Conservation (phyloP, 2,797 vertebrate species). For the Diplodus sargus region DNA sequence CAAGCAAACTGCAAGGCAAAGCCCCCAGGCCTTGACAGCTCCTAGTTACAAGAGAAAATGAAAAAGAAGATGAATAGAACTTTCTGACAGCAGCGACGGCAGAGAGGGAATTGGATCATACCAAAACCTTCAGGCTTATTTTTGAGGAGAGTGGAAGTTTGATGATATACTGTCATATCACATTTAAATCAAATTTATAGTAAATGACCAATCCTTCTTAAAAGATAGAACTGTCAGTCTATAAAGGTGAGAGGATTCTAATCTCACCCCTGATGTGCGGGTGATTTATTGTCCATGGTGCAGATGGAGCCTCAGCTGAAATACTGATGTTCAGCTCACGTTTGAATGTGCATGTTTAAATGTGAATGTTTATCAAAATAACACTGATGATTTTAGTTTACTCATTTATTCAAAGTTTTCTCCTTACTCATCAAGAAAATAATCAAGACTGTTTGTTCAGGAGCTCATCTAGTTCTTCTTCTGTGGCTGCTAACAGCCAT, state of each 20-base stretch:
- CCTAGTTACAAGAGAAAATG: slow-evolving; percentile 78
- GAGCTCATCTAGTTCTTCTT: slow-evolving; percentile 8
- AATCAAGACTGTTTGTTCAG: slow-evolving; percentile 14
- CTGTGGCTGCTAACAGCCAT: background rate
- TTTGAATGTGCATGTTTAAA: slow-evolving; percentile 25
- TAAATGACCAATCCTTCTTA: slow-evolving; percentile 65
- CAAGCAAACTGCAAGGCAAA: slow-evolving; percentile 74
- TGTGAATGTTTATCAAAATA: slow-evolving; percentile 12
- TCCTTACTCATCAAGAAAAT: slow-evolving; percentile 17
- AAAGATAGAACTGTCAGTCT: slow-evolving; percentile 58
- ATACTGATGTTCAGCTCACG: slow-evolving; percentile 18
- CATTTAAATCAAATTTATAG: slow-evolving; percentile 70
- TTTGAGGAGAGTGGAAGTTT: slow-evolving; percentile 65
- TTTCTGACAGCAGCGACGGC: slow-evolving; percentile 72
- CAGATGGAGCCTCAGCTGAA: slow-evolving; percentile 12
- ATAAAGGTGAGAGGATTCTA: slow-evolving; percentile 35
- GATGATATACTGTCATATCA: slow-evolving; percentile 76
- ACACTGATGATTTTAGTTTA: slow-evolving; percentile 14
- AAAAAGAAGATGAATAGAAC: slow-evolving; percentile 78
- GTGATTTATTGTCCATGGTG: slow-evolving; percentile 46
- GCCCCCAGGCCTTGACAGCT: slow-evolving; percentile 74
- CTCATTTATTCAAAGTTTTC: slow-evolving; percentile 11
- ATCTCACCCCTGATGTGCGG: slow-evolving; percentile 33
- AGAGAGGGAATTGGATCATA: slow-evolving; percentile 78
- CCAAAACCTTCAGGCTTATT: slow-evolving; percentile 71